Conservation (phyloP, 2,113 vertebrate species). For the Pyxicephalus adspersus region DNA sequence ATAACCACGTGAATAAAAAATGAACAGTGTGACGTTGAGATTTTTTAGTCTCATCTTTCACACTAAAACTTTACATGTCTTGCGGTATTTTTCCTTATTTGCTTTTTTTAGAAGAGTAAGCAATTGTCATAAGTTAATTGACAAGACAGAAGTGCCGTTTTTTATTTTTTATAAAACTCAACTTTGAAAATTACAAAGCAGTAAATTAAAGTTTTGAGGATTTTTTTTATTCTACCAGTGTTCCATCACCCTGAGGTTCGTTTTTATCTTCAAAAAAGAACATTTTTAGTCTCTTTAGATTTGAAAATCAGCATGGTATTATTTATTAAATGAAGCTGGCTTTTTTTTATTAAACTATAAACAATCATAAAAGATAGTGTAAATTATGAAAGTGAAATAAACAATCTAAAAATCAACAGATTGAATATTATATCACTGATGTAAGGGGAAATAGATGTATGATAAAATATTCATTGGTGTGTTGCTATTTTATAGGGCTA, state of each 20-base stretch:
- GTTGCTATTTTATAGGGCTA: too few species aligned
- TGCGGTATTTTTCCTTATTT: conserved; percentile 75
- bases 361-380: too few species aligned
- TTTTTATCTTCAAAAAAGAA: not conserved
- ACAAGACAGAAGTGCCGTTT: conserved; percentile 77
- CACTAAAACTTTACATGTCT: conserved; percentile 74
- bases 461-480: too few species aligned
- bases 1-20: conserved; percentile 76
- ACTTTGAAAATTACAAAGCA: conserved; percentile 76
- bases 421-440: too few species aligned
- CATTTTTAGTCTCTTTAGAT: not conserved
- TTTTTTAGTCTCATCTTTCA: conserved; percentile 76
- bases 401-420: too few species aligned
- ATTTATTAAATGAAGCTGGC: conserved; percentile 4
- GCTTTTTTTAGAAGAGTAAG: conserved; percentile 72
- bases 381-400: too few species aligned
- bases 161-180: conserved; percentile 81
- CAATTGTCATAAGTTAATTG: conserved; percentile 80
- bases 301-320: not conserved
- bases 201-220: conserved; percentile 70
- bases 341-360: not conserved
- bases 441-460: too few species aligned
- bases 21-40: conserved; percentile 79
- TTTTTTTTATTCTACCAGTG: not conserved
- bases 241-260: not conserved